phyloP scores from a whole-genome alignment of 1,140 invertebrate genomes.

The Littorina saxatilis region DNA sequence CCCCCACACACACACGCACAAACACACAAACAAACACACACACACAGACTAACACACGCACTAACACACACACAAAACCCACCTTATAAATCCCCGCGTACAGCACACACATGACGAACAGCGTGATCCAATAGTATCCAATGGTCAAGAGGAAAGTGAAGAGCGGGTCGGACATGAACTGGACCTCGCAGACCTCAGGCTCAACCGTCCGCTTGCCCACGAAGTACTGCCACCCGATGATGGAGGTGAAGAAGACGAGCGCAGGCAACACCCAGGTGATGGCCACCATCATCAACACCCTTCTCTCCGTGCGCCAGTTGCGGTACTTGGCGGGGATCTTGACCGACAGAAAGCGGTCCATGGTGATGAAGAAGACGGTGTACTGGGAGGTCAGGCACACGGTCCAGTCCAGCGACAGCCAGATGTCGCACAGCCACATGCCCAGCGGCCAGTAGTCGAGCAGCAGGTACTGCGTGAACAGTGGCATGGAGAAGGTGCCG shows the following conservation, averaged over 20 bases:
- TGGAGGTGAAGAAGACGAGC: conserved; percentile 97
- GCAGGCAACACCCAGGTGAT: conserved; percentile 98
- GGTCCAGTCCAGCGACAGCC: conserved; percentile 99
- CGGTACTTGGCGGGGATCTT: conserved; percentile 99
- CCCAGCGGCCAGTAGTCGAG: conserved; percentile 98
- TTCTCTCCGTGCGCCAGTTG: conserved; percentile 93
- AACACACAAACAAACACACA: too few relatives aligned
- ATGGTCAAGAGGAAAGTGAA: conserved; percentile 99
- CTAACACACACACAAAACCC: too few relatives aligned
- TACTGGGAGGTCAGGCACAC: conserved; percentile 99
- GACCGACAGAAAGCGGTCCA: conserved; percentile 99
- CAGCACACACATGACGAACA: conserved; percentile 78
- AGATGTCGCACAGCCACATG: conserved; percentile 96
- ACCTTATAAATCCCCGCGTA: conserved; percentile 99
- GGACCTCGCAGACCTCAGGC: conserved; percentile 95
- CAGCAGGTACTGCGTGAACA: conserved; percentile 96
- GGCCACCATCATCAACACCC: conserved; percentile 90
- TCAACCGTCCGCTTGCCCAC: conserved; percentile 84
- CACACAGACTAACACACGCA: too few relatives aligned
- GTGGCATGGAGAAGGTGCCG: conserved; percentile 91
- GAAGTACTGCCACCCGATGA: conserved; percentile 99
- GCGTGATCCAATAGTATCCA: conserved; percentile 97
- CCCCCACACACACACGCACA: too few relatives aligned
- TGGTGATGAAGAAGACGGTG: conserved; percentile 98
- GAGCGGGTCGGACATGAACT: conserved; percentile 97